Base-by-base conservation (phyloP, 2,113 vertebrate species). In the Pandion haliaetus region DNA sequence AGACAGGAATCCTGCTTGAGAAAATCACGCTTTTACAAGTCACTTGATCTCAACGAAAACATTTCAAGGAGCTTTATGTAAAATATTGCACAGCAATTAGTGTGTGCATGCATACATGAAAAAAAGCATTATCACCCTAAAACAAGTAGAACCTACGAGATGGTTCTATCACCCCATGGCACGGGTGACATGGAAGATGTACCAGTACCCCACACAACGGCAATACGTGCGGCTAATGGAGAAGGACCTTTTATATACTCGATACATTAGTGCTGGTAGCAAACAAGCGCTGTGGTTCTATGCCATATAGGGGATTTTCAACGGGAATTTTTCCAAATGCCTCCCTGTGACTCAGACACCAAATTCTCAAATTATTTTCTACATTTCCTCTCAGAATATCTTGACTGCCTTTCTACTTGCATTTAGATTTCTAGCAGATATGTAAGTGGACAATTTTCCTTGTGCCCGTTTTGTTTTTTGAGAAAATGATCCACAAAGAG, bases 111-210 rank as follows among this genome's bases (percentile, higher is more conserved):
- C 42, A 16, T 6, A n/a, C 29, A 14, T 16, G 66, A 73, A 82
- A 40, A 16, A 42, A 49, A 59, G 59, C 23, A 28, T 20, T n/a
- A 34, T 29, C 32, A 26, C 32, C 34, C 54, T 32, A 11, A 40
- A n/a, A 2, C 59, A 38, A 40, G 18, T 2, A 52, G 38, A 31
- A 38, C 23, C 26, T 38, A 10, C 1, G 2, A 50, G 45, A 61
- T 6, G 8, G 25, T 59, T 72, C 23, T 31, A 7, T 24, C 62
- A 38, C 4, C 38, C 38, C 1, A 0, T 2, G 32, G 42, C 40
- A 21, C 1, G 5, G 38, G 31, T 1, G 0, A 55, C 17, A 21
- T 5, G 6, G 66, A 66, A 55, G 17, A 45, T 26, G 42, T 8
- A 44, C 26, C 34, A 3, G 34, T 3, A 26, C 26, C 31, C 40